Evolutionary conservation across 2,888 invertebrate species (phyloP).

Genomic region (Hirudinaria manillensis): DNA sequence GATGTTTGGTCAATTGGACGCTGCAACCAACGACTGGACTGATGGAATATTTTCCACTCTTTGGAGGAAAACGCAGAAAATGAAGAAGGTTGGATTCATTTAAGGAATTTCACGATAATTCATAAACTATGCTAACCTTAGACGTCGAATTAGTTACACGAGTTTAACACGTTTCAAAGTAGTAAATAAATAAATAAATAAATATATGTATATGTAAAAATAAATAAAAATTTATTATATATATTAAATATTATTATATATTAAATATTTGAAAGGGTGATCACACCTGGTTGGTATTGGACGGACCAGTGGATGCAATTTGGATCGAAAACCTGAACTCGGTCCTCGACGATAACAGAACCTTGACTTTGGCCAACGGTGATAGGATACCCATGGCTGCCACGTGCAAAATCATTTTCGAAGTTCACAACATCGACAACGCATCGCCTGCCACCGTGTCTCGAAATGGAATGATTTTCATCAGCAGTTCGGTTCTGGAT

Average conservation of each 20-base stretch:
- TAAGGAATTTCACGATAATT: neutral
- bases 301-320: conserved; percentile 56
- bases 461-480: conserved; percentile 64
- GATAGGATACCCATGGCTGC: conserved; percentile 56
- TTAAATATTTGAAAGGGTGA: conserved; percentile 56
- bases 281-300: conserved; percentile 54
- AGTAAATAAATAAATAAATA: neutral
- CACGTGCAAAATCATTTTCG: conserved; percentile 55
- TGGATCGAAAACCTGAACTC: conserved; percentile 57
- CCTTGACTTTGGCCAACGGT: conserved; percentile 55
- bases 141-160: neutral
- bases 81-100: conserved; percentile 62
- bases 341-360: conserved; percentile 56
- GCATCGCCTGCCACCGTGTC: conserved; percentile 56
- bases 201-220: no score
- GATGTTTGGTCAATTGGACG: conserved; percentile 93
- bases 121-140: neutral
- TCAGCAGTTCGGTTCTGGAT: conserved; percentile 89
- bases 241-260: neutral
- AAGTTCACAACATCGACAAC: conserved; percentile 56
- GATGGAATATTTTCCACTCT: conserved; percentile 94
- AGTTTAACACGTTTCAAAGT: neutral
- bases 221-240: no score
- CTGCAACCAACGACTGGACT: conserved; percentile 97
- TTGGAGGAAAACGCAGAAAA: conserved; percentile 88